Base-by-base conservation (phyloP, 2,113 vertebrate species). In the Butorides virescens region DNA sequence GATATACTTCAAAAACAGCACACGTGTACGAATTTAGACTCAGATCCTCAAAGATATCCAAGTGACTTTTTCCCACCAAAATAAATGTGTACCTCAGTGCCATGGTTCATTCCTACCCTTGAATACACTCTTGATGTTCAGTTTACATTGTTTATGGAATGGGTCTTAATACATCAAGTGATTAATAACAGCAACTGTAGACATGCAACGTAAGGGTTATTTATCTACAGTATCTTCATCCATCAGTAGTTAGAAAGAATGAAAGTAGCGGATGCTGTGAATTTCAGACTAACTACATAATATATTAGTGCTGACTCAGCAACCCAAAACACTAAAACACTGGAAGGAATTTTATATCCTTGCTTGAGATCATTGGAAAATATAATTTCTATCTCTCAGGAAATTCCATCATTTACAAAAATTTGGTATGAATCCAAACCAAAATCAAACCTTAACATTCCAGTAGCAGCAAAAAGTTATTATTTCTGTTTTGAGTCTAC, bases 161-260 rank as follows among this genome's bases (percentile, higher is more conserved):
- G 13, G 15, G 2, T 32, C 18, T 65, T 83, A 49, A 55, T 70
- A 20, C 6, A 83, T 4, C 10, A 65, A 3, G 12, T 1, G 3
- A 52, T 79, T 65, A 82, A 39, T 25, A 80, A 49, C 13, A 21
- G 11, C 37, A 70, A 37, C 16, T 49, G 15, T 30, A 86, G 44
- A 56, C 21, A 39, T 26, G 16, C 13, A 67, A 7, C 3, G 0
- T 37, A 68, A 52, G 21, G 3, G 11, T n/a, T 27, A 42, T 19
- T 80, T 61, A 61, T 39, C 50, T 73, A 18, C 14, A 65, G 4
- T 26, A 30, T 20, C 34, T 70, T 73, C 2, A 7, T 56, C n/a
- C 0, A 0, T 23, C 16, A 37, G 14, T 37, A 68, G 32, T 23
- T 23, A 61, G 1, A 44, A 87, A 87, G 44, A 85, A 47, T 58